A percentile compares a stretch with the other conserved stretches of the same genome.
phyloP scores from a whole-genome alignment of 1,140 invertebrate species.

The Laupala kohalensis region DNA sequence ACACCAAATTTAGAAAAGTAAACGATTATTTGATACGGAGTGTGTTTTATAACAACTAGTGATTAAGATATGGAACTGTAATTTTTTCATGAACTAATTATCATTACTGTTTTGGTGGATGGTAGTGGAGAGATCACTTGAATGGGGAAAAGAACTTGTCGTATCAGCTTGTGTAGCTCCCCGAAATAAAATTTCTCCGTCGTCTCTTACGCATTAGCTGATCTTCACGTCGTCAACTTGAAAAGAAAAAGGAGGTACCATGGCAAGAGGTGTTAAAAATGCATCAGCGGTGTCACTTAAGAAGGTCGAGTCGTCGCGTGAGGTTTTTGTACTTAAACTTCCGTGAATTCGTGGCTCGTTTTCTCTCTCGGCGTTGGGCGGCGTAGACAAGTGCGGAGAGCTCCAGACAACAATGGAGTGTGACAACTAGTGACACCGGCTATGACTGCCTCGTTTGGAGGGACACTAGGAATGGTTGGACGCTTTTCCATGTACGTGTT shows the following conservation, averaged over 20 bases:
- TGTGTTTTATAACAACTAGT: no score
- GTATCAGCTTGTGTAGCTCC: no score
- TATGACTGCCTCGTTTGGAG: not conserved
- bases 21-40: no score
- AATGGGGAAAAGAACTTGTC: no score
- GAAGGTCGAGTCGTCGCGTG: not conserved
- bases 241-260: not conserved
- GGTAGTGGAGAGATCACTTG: no score
- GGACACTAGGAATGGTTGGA: not conserved
- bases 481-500: not conserved
- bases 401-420: not conserved
- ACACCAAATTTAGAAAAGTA: no score
- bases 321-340: not conserved
- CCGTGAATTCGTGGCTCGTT: not conserved
- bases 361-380: not conserved
- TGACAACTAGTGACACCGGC: not conserved
- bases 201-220: not conserved
- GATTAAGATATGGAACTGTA: no score
- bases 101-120: no score
- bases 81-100: no score
- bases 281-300: not conserved
- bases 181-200: no score
- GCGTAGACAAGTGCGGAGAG: not conserved
- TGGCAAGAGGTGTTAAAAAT: not conserved
- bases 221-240: not conserved